Base-by-base conservation (phyloP, 2,888 invertebrate species). In the Acronicta leporina region DNA sequence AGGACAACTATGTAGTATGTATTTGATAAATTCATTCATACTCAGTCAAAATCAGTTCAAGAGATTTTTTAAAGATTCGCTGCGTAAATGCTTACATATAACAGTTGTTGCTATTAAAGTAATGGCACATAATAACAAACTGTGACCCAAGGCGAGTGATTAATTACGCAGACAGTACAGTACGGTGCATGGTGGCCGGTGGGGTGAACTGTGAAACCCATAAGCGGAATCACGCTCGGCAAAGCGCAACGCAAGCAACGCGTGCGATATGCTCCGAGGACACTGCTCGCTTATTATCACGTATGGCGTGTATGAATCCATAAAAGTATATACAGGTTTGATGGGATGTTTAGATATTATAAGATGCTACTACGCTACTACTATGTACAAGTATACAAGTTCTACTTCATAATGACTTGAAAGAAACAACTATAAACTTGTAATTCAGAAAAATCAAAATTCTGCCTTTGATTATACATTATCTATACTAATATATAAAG, bases 201-300 rank as follows among this genome's bases (percentile, higher is more conserved):
- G 44, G 57, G 67, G 63, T 67, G 63, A 63, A n/a, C 38, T 38
- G n/a, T n/a, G n/a, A n/a, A 52, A 48, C 56, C 55, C 44, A 62
- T 55, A 42, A 67, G 71, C 87, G 90, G 90, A 89, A 87, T 83
- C 77, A 76, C 77, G 89, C 89, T 90, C 75, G 73, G 73, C 82
- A 76, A 85, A 87, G 87, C 88, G 73, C 76, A 68, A 80, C 86
- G 75, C 65, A 53, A 59, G 74, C 53, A 46, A 50, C 41, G 47
- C 68, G 88, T 89, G 90, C 88, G 88, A 86, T 90, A 90, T 90
- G 89, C 81, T 83, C 82, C 65, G 73, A 68, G 49, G 78, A 75
- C 67, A 70, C 60, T 71, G 61, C 57, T 38, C n/a, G 35, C 13
- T 35, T 4, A 13, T 20, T 20, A 20, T 13, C 35, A 35, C 11